Base-by-base conservation (phyloP, 2,888 invertebrate genomes). In the Heliconius ismenius region DNA sequence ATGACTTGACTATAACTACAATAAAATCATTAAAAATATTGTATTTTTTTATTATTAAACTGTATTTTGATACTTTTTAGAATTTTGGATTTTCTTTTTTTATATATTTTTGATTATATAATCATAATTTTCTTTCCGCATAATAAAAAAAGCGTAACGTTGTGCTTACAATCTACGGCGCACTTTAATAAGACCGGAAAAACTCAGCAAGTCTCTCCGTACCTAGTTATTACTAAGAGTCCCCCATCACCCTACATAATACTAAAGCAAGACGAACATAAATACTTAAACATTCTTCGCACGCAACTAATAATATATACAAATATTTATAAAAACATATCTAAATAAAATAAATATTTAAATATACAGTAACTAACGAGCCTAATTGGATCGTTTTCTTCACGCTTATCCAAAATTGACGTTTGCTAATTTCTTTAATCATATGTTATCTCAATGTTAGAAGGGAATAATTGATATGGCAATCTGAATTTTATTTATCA, bases 401-500 rank as follows among this genome's bases (percentile, higher is more conserved):
- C 63, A 21, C 65, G 58, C 58, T 65, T 73, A 73, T 60, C 76
- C 60, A 73, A 67, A 73, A 76, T 58, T 63, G 73, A 73, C 73
- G 36, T 63, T 60, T 68, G 74, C 72, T 67, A 74, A 74, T 75
- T 75, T 24, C 54, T 65, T 72, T 74, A 76, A 77, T 80, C 75
- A 64, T 74, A 77, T 70, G 77, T 64, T 77, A 69, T 75, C 78
- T 75, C 73, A 77, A 76, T 70, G 75, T 80, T 75, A 62, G 76
- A 74, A 67, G 75, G 49, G 67, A 81, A 80, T 82, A 81, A 80
- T 82, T 82, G 81, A 81, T 81, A 82, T 79, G 79, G 79, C 79
- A 81, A 82, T 82, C 81, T 82, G 81, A 78, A 79, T 78, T 78
- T 87, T 87, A 87, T 90, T 88, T 88, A 89, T 88, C 85, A 85